These are phyloP conservation scores for Latrodectus hesperus DNA, from an alignment of 2,888 invertebrate genomes.

Conservation along the genomic window DNA sequence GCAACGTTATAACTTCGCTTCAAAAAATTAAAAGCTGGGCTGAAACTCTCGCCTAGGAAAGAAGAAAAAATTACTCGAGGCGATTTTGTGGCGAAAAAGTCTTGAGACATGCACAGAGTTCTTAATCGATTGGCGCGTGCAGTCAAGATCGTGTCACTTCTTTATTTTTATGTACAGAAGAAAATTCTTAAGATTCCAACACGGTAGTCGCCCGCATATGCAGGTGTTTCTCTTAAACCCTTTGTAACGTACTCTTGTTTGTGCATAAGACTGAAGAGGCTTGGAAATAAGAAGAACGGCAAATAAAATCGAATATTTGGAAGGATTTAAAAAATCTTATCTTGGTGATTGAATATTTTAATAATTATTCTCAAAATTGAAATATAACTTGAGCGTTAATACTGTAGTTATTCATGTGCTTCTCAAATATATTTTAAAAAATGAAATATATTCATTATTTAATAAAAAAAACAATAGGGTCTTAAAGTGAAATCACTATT, in stretches of 20 bases:
- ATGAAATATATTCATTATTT: too few species aligned
- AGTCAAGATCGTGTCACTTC: conserved; percentile 5
- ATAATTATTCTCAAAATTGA: too few species aligned
- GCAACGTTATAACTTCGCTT: too few species aligned
- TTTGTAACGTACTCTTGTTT: conserved; percentile 25
- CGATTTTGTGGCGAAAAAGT: background rate
- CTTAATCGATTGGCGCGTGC: conserved; percentile 12
- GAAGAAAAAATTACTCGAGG: background rate
- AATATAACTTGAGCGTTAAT: too few species aligned
- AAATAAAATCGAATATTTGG: background rate
- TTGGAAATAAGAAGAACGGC: background rate
- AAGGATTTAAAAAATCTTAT: too few species aligned
- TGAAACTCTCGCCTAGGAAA: background rate
- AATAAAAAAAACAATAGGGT: too few species aligned
- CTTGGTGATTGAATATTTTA: too few species aligned
- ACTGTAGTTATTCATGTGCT: too few species aligned
- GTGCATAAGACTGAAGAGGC: background rate
- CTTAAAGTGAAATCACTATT: too few species aligned
- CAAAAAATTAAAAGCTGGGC: background rate
- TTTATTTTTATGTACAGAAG: conserved; percentile 45
- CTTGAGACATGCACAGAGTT: too few species aligned
- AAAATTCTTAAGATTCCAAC: conserved; percentile 40
- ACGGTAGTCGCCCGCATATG: conserved; percentile 5
- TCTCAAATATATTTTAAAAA: too few species aligned
- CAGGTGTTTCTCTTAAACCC: conserved; percentile 36